Evolutionary conservation across 2,888 invertebrate species (phyloP), one percentile per base, ranked within the genome.

Genomic region (Caenorhabditis uteleia): DNA sequence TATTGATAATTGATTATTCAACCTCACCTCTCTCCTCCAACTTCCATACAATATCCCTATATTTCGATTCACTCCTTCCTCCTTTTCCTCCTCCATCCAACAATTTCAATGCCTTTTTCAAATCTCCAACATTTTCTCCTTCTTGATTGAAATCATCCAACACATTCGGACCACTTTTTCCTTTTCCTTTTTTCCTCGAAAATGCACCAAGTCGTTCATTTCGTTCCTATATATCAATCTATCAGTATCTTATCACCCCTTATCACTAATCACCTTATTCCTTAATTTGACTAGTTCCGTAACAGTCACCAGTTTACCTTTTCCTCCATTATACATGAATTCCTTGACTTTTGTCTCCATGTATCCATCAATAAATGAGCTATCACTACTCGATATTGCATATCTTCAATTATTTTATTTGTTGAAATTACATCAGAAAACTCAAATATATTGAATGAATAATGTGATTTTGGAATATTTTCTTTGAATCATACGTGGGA

Each of bases 251-350:
- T 7, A 16, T 16, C n/a, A 2, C 8, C 5, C 3, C n/a, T 25
- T 20, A 18, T n/a, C n/a, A n/a, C n/a, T n/a, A n/a, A n/a, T 23
- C 14, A 68, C 71, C 62, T 80, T 77, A 54, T 80, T 80, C 70
- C 95, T 87, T 50, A 91, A 85, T 51, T 93, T 87, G 3, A 95
- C 93, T 53, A 97, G 85, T 82, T 93, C 91, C 0, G 91, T 89
- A 75, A 95, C 90, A 0, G 93, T 92, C 77, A 95, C 90, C 85
- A 92, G 90, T 57, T 91, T 90, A 0, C 97, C 95, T 77, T 89
- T 89, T 3, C 97, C 97, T 82, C 90, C 91, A 84, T 95, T 93
- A 85, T 95, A 95, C 21, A 97, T 86, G 84, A 92, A 94, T 1
- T 92, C 92, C 78, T 91, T 91, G 18, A 94, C 91, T 49, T 66